These are phyloP conservation scores for Sylvicola cinctus DNA, from an alignment of 2,888 invertebrate species.

Conservation along the genomic window DNA sequence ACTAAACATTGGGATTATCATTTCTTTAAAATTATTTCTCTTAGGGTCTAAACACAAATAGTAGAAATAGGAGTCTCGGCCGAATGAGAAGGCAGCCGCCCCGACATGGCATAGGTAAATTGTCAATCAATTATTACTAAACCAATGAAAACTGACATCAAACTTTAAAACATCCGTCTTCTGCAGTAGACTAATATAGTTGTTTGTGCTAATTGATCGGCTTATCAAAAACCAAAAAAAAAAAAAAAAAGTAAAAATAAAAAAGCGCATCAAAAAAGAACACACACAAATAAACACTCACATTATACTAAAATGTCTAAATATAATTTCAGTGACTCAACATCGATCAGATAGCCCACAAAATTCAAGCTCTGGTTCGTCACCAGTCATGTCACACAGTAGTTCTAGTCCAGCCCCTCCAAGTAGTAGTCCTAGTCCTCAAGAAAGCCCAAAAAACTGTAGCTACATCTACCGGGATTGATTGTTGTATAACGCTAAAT, in stretches of 20 bases:
- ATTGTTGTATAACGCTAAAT: constrained; percentile 27
- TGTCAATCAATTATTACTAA: no score
- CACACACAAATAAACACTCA: neutral
- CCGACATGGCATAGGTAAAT: constrained; percentile 29
- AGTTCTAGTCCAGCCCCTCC: constrained; percentile 28
- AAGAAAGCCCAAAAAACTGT: constrained; percentile 28
- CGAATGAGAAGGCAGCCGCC: constrained; percentile 29
- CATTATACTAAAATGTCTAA: no score
- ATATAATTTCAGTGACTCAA: constrained; percentile 27
- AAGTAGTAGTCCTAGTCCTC: constrained; percentile 28
- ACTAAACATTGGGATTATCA: no score
- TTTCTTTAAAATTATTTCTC: constrained; percentile 11
- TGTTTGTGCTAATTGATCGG: neutral
- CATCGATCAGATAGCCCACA: constrained; percentile 28
- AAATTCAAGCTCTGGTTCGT: constrained; percentile 27
- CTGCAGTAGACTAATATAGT: neutral
- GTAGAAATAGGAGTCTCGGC: constrained; percentile 28
- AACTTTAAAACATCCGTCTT: neutral
- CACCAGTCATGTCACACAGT: constrained; percentile 27
- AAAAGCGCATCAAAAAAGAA: neutral
- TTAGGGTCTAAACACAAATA: constrained; percentile 28
- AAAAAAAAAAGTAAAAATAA: neutral
- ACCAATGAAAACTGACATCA: no score
- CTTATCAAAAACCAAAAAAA: neutral
- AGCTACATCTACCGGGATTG: constrained; percentile 29